These are phyloP conservation scores for Chroicocephalus ridibundus DNA, from an alignment of 2,113 vertebrate species.

Conservation along the genomic window DNA sequence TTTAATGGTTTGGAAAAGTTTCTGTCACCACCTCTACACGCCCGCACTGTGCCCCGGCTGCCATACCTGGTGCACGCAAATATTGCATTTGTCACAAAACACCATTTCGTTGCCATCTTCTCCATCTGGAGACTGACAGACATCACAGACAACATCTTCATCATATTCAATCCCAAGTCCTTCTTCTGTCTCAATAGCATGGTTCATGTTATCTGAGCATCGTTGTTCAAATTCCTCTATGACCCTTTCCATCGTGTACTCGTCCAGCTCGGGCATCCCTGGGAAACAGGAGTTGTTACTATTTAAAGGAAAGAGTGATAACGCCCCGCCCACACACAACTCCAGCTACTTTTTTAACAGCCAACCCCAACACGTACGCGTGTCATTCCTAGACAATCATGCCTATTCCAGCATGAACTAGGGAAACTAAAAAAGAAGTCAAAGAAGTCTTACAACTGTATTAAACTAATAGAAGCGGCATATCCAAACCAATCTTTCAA, in stretches of 20 bases:
- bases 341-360: background rate
- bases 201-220: conserved; percentile 93
- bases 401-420: background rate
- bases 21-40: background rate
- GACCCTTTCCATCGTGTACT: conserved; percentile 89
- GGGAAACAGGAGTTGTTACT: background rate
- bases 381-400: background rate
- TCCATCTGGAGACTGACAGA: conserved; percentile 94
- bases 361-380: fast-evolving
- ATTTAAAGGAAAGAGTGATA: background rate
- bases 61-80: conserved; percentile 96
- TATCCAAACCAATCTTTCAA: background rate
- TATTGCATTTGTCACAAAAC: conserved; percentile 99
- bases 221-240: conserved; percentile 92
- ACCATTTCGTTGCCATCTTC: conserved; percentile 99
- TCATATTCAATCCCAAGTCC: conserved; percentile 97
- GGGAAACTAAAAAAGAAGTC: background rate
- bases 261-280: conserved; percentile 86
- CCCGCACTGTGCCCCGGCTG: background rate
- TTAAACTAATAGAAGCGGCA: background rate
- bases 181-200: conserved; percentile 92
- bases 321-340: background rate
- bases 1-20: background rate
- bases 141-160: conserved; percentile 96
- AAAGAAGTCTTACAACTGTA: background rate